Evolutionary conservation across 2,797 vertebrate species (phyloP), one percentile per base, ranked within the genome.

Genomic region (Cyprinella venusta): DNA sequence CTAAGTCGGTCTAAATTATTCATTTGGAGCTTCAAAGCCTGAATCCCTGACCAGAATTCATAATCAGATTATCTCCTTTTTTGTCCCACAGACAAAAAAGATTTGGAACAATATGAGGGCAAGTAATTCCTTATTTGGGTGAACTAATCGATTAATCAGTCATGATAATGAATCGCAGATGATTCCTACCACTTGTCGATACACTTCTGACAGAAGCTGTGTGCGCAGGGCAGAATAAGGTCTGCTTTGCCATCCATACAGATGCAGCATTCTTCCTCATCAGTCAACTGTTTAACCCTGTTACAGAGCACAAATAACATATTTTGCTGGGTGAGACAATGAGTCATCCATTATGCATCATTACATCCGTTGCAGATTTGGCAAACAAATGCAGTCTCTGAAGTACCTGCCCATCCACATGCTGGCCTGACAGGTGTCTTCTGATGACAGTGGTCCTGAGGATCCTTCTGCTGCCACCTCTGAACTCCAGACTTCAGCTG

Each of bases 151-250:
- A 59, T 76, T 30, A 26, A 61, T 50, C 2, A 19, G 3, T 67
- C 45, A 18, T 48, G n/a, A 12, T 8, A 59, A 36, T 24, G 16
- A 33, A 65, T 26, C 45, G 30, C 5, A 48, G 18, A 67, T 15
- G 26, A 67, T 15, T 77, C 91, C 92, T 91, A 98, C 98, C 98
- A 99, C 91, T 97, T 99, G 90, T 99, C 98, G 72, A 99, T 99
- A 92, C 98, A 99, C 86, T 98, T 99, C 95, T 99, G 98, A 91
- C 98, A 99, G 93, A 99, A 99, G 91, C 95, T 99, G 94, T 99
- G 98, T 18, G 97, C 94, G 67, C 98, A 99, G 0, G 98, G 98
- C 79, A 99, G 93, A 88, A 99, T 99, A 50, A 99, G 95, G 91
- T 99, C 98, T 18, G 96, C 95, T 83, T 96, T 97, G 0, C 96